These are phyloP conservation scores for Cinclus cinclus DNA, from an alignment of 2,113 vertebrate species.

Conservation along the genomic window DNA sequence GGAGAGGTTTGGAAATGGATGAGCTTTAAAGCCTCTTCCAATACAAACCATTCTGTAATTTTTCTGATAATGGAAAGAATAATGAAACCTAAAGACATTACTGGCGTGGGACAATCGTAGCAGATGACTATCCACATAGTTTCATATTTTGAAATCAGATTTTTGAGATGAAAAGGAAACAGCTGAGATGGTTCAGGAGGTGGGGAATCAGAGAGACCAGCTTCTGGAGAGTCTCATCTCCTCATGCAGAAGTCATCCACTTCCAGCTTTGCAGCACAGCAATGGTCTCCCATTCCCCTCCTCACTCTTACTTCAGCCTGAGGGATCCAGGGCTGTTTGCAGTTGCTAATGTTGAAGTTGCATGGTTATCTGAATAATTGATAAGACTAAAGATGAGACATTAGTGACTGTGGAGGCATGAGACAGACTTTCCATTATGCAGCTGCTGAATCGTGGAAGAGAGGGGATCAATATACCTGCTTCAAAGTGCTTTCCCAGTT, in stretches of 20 bases:
- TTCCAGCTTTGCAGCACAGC: not conserved
- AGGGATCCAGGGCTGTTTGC: not conserved
- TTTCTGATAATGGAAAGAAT: not conserved
- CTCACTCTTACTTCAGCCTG: not conserved
- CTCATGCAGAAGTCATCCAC: not conserved
- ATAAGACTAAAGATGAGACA: slow-evolving; percentile 53
- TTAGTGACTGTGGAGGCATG: slow-evolving; percentile 35
- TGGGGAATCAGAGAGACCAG: not conserved
- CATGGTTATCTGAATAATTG: slow-evolving; percentile 57
- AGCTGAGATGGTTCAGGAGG: not conserved
- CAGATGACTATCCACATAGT: not conserved
- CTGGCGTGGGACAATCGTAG: not conserved
- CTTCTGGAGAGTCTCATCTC: not conserved
- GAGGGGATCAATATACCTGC: slow-evolving; percentile 30
- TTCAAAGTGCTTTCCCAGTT: not conserved
- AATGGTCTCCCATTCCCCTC: not conserved
- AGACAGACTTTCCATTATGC: slow-evolving; percentile 46
- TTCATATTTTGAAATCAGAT: not conserved
- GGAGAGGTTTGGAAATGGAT: not conserved
- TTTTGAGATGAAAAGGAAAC: not conserved
- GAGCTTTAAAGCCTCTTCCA: not conserved
- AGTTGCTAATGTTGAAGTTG: slow-evolving; percentile 22
- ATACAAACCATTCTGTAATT: not conserved
- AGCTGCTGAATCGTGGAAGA: not conserved
- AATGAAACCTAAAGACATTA: not conserved